Evolutionary conservation across 2,888 invertebrate genomes (phyloP), one percentile per base, ranked within the genome.

Genomic region (Caradrina clavipalpis): DNA sequence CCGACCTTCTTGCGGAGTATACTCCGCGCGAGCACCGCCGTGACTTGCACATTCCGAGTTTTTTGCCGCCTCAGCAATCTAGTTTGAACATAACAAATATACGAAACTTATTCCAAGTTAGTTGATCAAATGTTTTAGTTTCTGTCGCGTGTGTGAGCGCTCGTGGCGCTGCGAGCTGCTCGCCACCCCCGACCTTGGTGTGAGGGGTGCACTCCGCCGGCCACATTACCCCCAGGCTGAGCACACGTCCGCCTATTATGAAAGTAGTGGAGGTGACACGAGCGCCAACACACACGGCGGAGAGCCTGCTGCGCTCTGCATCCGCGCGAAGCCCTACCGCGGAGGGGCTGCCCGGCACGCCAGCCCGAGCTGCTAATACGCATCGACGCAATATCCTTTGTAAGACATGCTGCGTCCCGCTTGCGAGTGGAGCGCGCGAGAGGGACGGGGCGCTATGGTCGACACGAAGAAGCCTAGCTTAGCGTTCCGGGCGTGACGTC

Each of bases 401-500:
- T 84, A 76, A 86, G 83, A 83, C 80, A 69, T 69, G 67, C 78
- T 71, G 69, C 79, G 55, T 90, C 90, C 83, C 85, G 69, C 73
- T 88, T 82, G 22, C 59, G 51, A 62, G 5, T 49, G 17, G 15
- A 17, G 26, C 1, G 66, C 60, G 54, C 49, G 85, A 88, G 66
- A 84, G 83, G 82, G 90, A 89, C 63, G 76, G 71, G 61, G 64
- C 60, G 72, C 59, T 74, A 69, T 84, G 86, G 79, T 63, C 73
- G 72, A 69, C 83, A 85, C 86, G 86, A 86, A 88, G 86, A 87
- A 88, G 91, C 89, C 90, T 90, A 83, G 87, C 84, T 82, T 76
- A 68, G 83, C 88, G 88, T 86, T 88, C 87, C 87, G 89, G 87
- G 88, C 88, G 91, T 94, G 94, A 94, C 94, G 94, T 94, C 94